Evolutionary conservation across 2,888 invertebrate genomes (phyloP).

Genomic region (Hypomecis atomaria): DNA sequence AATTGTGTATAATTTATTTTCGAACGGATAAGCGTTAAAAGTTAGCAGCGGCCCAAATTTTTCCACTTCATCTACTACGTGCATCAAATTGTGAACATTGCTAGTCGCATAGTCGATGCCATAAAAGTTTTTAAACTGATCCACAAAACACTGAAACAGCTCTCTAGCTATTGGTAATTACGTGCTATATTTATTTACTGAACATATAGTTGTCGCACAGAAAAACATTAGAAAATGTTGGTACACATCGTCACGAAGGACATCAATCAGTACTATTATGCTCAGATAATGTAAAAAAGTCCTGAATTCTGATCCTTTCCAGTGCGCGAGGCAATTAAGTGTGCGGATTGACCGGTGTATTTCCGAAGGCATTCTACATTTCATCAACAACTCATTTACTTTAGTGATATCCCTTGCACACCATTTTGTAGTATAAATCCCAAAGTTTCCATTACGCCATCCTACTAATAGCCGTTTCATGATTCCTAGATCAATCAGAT

Average conservation of each 20-base stretch:
- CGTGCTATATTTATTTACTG: not conserved
- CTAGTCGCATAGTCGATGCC: conserved; percentile 18
- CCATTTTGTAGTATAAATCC: conserved; percentile 16
- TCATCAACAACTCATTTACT: not conserved
- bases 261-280: conserved; percentile 11
- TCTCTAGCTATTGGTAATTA: conserved; percentile 12
- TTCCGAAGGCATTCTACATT: conserved; percentile 18
- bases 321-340: conserved; percentile 7
- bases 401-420: conserved; percentile 6
- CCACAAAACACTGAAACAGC: conserved; percentile 16
- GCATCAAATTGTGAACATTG: conserved; percentile 23
- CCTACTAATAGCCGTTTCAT: conserved; percentile 37
- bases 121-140: conserved; percentile 19
- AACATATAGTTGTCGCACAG: conserved; percentile 23
- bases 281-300: conserved; percentile 23
- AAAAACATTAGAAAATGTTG: conserved; percentile 6
- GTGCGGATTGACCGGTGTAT: conserved; percentile 15
- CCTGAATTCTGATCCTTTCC: conserved; percentile 22
- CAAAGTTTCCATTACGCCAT: conserved; percentile 21
- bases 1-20: conserved; percentile 23
- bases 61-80: conserved; percentile 19
- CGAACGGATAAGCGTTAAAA: conserved; percentile 29
- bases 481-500: conserved; percentile 44
- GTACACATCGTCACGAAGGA: not conserved
- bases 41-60: conserved; percentile 14